Base-by-base conservation (phyloP, 2,888 invertebrate species). In the Ecliptopera silaceata region DNA sequence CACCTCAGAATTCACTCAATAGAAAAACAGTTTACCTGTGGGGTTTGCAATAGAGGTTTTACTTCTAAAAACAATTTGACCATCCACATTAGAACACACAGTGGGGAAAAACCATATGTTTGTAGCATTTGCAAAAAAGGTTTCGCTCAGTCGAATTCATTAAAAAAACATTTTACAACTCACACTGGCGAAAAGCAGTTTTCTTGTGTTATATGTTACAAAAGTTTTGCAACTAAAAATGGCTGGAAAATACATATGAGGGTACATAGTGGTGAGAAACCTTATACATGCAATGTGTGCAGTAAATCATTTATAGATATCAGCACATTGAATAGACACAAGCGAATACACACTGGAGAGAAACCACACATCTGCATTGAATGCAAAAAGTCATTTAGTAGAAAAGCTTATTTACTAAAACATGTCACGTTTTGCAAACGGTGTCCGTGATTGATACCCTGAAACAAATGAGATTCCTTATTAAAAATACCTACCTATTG, bases 21-120 rank as follows among this genome's bases (percentile, higher is more conserved):
- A 1, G 59, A 59, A 13, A 39, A 52, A 4, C 59, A 51, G 13
- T 59, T 44, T 42, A 22, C 44, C 8, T 59, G 59, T 20, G 20
- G 26, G 0, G 31, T 59, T 8, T 59, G 59, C 6, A 45, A 41
- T 12, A 59, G 52, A 56, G 49, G 52, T 11, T 59, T 59, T 13
- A 49, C 55, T 13, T 51, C 49, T 4, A 59, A 56, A 34, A 56
- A 56, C 3, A 59, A 52, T 5, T 48, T 59, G 22, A 59, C 51
- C 36, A 52, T 52, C 15, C 59, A 59, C 31, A 56, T 52, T 51
- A 44, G 59, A 17, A 59, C 56, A n/a, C 59, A 59, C 17, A 59
- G 51, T 10, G 56, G 56, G 0, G 59, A 59, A 42, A 59, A 59
- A 18, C 55, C 55, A 12, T 59, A 52, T 36, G 34, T 42, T 3